These are phyloP conservation scores for Virgularia gustaviana DNA, from an alignment of 92 coral and sea anemone species.

Conservation along the genomic window DNA sequence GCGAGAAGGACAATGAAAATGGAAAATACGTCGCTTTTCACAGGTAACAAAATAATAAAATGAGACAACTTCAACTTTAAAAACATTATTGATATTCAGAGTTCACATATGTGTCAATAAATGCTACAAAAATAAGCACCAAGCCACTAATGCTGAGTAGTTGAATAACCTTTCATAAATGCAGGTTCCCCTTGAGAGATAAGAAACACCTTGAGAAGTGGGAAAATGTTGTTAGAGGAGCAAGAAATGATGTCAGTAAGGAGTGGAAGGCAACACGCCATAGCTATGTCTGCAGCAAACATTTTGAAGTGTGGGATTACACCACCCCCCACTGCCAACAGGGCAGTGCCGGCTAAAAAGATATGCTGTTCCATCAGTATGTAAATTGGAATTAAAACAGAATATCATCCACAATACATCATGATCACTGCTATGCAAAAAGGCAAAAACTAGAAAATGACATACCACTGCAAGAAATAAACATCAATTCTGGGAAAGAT, in stretches of 20 bases:
- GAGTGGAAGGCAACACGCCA: slow-evolving; percentile 22
- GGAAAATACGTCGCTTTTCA: no score
- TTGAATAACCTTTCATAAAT: no score
- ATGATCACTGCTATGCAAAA: neutral
- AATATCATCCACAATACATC: neutral
- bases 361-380: slow-evolving; percentile 3
- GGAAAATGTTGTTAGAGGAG: neutral
- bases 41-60: no score
- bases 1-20: no score
- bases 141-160: no score
- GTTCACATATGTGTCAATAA: no score
- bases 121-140: no score
- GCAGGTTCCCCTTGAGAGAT: slow-evolving; percentile 11
- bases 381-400: neutral
- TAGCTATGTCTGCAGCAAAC: slow-evolving; percentile 7
- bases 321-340: neutral
- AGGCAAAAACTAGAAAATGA: neutral
- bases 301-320: slow-evolving; percentile 3
- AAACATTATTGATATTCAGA: no score
- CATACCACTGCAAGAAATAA: neutral
- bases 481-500: no score
- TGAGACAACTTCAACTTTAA: no score
- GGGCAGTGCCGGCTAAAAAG: slow-evolving; percentile 2
- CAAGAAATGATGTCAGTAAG: neutral
- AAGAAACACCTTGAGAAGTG: neutral